Percentiles rank a stretch among this genome's conserved stretches.
These are phyloP conservation scores for Caenorhabditis angaria DNA, from an alignment of 2,888 invertebrate species.

Conservation along the genomic window DNA sequence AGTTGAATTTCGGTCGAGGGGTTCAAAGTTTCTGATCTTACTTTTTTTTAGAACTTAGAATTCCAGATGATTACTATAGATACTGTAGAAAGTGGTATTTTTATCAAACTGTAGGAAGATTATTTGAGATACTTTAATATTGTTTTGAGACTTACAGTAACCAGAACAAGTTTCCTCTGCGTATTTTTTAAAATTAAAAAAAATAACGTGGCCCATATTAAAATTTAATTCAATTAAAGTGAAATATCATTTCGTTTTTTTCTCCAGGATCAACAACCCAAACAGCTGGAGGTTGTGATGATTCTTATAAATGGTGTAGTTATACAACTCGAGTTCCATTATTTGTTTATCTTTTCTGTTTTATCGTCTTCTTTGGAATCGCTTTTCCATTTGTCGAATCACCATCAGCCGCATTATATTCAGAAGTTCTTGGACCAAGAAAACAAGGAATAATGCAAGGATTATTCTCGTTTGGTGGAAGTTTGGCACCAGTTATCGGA, in stretches of 20 bases:
- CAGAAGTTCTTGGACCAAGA: conserved; percentile 50
- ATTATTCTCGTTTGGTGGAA: conserved; percentile 36
- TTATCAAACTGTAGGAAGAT: too few relatives aligned
- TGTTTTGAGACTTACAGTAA: too few relatives aligned
- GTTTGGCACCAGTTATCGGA: conserved; percentile 35
- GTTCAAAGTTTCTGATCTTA: too few relatives aligned
- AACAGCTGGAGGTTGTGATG: conserved; percentile 34
- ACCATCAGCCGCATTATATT: conserved; percentile 44
- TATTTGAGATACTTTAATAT: too few relatives aligned
- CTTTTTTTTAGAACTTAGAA: too few relatives aligned
- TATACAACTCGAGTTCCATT: conserved; percentile 34
- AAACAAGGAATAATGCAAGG: conserved; percentile 50
- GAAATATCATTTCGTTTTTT: not conserved
- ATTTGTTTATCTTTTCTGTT: conserved; percentile 41
- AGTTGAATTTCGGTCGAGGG: too few relatives aligned
- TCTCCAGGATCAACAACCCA: conserved; percentile 17
- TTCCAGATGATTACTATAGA: too few relatives aligned
- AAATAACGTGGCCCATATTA: too few relatives aligned
- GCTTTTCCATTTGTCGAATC: conserved; percentile 52
- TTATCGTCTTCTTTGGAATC: conserved; percentile 47
- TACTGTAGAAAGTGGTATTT: too few relatives aligned
- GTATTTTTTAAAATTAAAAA: too few relatives aligned
- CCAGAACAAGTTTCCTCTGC: too few relatives aligned
- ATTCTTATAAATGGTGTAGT: conserved; percentile 34
- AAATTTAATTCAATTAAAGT: too few relatives aligned